These are phyloP conservation scores for Fragum fragum DNA, from an alignment of 2,888 invertebrate genomes.

Conservation along the genomic window DNA sequence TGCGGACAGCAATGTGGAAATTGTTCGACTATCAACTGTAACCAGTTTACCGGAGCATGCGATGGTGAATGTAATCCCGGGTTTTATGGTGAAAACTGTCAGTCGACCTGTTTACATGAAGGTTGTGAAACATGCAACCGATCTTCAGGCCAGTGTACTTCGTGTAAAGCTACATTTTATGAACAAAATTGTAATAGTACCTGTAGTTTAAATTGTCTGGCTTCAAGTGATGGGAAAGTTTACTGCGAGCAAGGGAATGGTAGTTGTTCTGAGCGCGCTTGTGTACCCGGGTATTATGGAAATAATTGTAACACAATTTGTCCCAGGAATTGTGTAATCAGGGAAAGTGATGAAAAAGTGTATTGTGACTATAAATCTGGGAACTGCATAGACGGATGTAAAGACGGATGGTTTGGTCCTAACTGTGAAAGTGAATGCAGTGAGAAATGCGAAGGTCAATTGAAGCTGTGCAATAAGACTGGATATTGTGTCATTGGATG, in stretches of 20 bases:
- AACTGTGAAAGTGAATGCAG: conserved; percentile 43
- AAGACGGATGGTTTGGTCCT: conserved; percentile 38
- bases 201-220: conserved; percentile 42
- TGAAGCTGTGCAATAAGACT: conserved; percentile 27
- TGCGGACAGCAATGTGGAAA: conserved; percentile 40
- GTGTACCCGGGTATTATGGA: not conserved
- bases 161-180: conserved; percentile 41
- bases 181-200: conserved; percentile 32
- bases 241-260: conserved; percentile 47
- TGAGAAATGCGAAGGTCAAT: conserved; percentile 31
- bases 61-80: conserved; percentile 39
- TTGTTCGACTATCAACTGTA: conserved; percentile 33
- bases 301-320: not conserved
- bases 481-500: conserved; percentile 42
- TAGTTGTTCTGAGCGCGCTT: conserved; percentile 26
- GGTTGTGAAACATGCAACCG: conserved; percentile 43
- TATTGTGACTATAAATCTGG: conserved; percentile 15
- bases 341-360: not conserved
- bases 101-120: conserved; percentile 30
- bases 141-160: conserved; percentile 37
- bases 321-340: conserved; percentile 2
- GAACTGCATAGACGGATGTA: conserved; percentile 49
- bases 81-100: conserved; percentile 41
- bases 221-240: not conserved
- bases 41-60: conserved; percentile 43